phyloP scores from a whole-genome alignment of 2,888 invertebrate species.

The Griposia aprilina region DNA sequence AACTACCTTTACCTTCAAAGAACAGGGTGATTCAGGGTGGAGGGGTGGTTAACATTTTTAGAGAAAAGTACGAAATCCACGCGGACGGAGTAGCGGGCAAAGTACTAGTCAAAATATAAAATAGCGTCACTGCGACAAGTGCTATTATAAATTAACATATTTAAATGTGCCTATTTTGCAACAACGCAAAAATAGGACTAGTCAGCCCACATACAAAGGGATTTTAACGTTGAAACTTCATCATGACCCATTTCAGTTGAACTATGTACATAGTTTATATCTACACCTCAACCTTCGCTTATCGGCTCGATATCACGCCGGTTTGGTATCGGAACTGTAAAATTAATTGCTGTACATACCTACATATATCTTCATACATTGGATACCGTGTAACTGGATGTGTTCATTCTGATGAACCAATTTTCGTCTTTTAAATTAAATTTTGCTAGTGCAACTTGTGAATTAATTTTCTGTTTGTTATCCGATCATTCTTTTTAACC shows the following conservation, averaged over 20 bases:
- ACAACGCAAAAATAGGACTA: no score
- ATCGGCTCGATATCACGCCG: conserved; percentile 36
- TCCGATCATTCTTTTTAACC: no score
- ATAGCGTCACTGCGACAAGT: no score
- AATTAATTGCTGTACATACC: conserved; percentile 27
- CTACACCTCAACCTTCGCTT: not conserved
- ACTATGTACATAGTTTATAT: not conserved
- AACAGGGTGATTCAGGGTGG: no score
- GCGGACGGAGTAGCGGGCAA: no score
- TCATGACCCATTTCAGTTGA: conserved; percentile 28
- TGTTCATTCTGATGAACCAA: not conserved
- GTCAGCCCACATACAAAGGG: conserved; percentile 8
- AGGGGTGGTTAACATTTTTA: no score
- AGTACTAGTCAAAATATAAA: no score
- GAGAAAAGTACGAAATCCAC: no score
- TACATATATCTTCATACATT: not conserved
- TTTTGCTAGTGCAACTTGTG: not conserved
- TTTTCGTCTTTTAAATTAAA: not conserved
- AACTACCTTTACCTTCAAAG: no score
- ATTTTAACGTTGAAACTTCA: conserved; percentile 29
- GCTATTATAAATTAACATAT: no score
- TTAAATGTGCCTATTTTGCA: no score
- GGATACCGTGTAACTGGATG: not conserved
- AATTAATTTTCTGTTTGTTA: not conserved
- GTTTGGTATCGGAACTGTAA: conserved; percentile 17